These are phyloP conservation scores for Anticlea derivata DNA, from an alignment of 2,888 invertebrate species.

Conservation along the genomic window DNA sequence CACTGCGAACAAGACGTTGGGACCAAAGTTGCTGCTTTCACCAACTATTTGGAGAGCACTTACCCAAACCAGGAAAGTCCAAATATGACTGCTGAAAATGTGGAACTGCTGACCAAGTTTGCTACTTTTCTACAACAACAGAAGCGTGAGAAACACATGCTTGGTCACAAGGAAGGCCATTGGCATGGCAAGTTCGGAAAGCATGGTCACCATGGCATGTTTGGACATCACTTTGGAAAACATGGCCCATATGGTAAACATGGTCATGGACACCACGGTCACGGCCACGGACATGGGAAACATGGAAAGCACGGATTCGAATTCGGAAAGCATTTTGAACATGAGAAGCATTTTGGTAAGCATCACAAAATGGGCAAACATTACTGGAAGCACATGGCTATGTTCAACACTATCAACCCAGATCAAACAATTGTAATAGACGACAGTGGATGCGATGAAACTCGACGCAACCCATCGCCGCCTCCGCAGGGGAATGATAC, in stretches of 20 bases:
- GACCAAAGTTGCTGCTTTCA: constrained; percentile 36
- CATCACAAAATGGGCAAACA: constrained; percentile 33
- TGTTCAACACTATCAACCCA: constrained; percentile 23
- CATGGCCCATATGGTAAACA: constrained; percentile 35
- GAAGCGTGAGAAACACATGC: constrained; percentile 23
- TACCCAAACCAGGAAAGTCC: constrained; percentile 23
- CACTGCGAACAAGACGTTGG: constrained; percentile 32
- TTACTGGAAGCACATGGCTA: constrained; percentile 28
- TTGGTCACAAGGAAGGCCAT: constrained; percentile 1
- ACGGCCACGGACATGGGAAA: constrained; percentile 20
- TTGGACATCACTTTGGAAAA: constrained; percentile 36
- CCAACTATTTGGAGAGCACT: constrained; percentile 25
- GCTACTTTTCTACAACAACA: constrained; percentile 40
- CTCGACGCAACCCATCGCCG: constrained; percentile 28
- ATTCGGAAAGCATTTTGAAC: constrained; percentile 15
- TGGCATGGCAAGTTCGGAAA: constrained; percentile 20
- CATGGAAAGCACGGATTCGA: constrained; percentile 28
- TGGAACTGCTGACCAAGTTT: constrained; percentile 42
- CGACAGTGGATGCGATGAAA: constrained; percentile 19
- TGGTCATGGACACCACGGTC: constrained; percentile 25
- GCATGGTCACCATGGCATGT: constrained; percentile 34
- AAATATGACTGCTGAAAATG: constrained; percentile 36
- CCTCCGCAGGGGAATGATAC: constrained; percentile 21
- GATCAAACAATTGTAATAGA: constrained; percentile 34
- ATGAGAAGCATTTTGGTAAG: constrained; percentile 17